Evolutionary conservation across 2,888 invertebrate species (phyloP).

Genomic region (Lithosia quadra): DNA sequence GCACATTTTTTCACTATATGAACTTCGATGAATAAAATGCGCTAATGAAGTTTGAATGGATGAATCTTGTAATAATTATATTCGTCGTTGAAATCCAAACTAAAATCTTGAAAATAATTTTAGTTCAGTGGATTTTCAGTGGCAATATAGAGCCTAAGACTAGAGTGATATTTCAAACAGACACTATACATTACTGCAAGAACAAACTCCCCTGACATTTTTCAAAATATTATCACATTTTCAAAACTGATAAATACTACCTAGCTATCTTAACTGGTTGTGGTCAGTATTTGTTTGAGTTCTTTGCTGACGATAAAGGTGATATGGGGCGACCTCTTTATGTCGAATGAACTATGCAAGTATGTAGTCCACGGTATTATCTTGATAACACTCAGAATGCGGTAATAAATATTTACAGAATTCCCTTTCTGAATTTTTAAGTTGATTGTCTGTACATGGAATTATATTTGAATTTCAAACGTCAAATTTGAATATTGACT

Average conservation of each 20-base stretch:
- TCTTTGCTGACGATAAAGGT: neutral
- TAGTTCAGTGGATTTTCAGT: too few relatives aligned
- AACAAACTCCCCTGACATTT: neutral
- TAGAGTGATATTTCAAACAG: too few relatives aligned
- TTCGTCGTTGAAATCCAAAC: too few relatives aligned
- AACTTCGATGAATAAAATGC: too few relatives aligned
- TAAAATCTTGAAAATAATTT: too few relatives aligned
- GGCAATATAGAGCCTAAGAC: too few relatives aligned
- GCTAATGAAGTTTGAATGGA: too few relatives aligned
- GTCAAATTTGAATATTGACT: slow-evolving; percentile 20
- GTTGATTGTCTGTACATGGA: slow-evolving; percentile 12
- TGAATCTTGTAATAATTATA: too few relatives aligned
- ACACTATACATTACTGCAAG: neutral
- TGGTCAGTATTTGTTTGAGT: neutral
- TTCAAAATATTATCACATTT: neutral
- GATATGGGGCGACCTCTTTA: slow-evolving; percentile 15
- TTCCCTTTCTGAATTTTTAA: slow-evolving; percentile 13
- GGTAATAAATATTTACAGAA: slow-evolving; percentile 22
- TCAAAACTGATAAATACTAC: neutral
- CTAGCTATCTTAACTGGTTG: neutral
- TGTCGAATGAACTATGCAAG: slow-evolving; percentile 35
- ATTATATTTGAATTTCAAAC: slow-evolving; percentile 18
- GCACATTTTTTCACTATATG: too few relatives aligned
- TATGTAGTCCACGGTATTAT: slow-evolving; percentile 31
- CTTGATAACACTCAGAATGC: slow-evolving; percentile 23